Conservation (phyloP, 2,888 invertebrate species). For the Caenorhabditis doughertyi region DNA sequence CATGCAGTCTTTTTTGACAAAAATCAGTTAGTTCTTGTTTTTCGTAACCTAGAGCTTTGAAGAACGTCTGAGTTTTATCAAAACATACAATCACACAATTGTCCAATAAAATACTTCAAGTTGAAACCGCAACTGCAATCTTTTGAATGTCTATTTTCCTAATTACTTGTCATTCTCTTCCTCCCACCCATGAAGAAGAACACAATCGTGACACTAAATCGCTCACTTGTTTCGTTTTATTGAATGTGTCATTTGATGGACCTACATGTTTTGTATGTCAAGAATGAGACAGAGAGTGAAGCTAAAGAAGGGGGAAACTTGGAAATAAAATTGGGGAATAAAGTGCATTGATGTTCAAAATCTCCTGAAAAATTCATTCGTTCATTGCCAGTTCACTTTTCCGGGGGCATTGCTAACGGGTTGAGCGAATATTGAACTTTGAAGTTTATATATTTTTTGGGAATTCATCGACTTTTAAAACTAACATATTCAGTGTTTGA, state of each 20-base stretch:
- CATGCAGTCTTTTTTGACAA: too few species aligned
- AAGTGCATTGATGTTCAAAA: slow-evolving; percentile 62
- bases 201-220: slow-evolving; percentile 53
- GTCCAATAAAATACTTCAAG: slow-evolving; percentile 1
- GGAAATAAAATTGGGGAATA: slow-evolving; percentile 24
- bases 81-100: not conserved
- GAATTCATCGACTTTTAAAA: too few species aligned
- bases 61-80: too few species aligned
- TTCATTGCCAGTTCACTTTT: slow-evolving; percentile 32
- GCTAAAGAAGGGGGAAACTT: not conserved
- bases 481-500: too few species aligned
- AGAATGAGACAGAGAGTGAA: slow-evolving; percentile 27
- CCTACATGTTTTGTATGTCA: slow-evolving; percentile 14
- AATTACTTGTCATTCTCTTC: slow-evolving; percentile 47
- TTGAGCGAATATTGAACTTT: slow-evolving; percentile 21
- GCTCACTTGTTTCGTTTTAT: slow-evolving; percentile 50
- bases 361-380: slow-evolving; percentile 45
- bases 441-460: slow-evolving; percentile 2
- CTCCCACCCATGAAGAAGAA: slow-evolving; percentile 16
- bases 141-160: slow-evolving; percentile 17
- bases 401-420: not conserved
- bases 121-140: slow-evolving; percentile 8
- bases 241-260: slow-evolving; percentile 66
- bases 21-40: too few species aligned
- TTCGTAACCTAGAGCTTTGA: too few species aligned